Base-by-base conservation (phyloP, 1,140 invertebrate species). In the Helicoverpa armigera region DNA sequence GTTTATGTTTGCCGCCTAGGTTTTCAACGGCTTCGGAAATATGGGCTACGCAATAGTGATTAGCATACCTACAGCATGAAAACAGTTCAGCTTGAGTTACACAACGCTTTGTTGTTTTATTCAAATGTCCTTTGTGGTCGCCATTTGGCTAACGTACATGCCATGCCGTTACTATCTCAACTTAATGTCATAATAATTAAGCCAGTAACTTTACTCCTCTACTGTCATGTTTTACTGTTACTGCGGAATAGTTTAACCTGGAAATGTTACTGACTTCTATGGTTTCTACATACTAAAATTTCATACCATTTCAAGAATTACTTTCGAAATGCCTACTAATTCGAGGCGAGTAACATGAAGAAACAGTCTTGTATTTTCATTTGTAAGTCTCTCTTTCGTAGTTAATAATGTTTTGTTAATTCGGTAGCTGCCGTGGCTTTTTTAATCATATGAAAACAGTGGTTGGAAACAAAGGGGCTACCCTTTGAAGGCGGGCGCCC, bases 401-500 rank as follows among this genome's bases (percentile, higher is more conserved):
- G n/a, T 4, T 58, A 50, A 48, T 69, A 69, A 69, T 23, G 43
- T 50, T 69, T 69, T 69, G 43, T 69, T 69, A 69, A 69, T 50
- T 69, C 43, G 9, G 35, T 18, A 67, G 35, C 43, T 18, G 63
- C 35, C 67, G 53, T 29, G 23, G 67, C 14, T 70, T 67, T 67
- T 70, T 63, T 76, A 76, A 76, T 76, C 58, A 61, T 51, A 63
- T 76, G 43, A 76, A 76, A 76, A 76, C 43, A 76, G 43, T 61
- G 16, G 23, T 61, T 63, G 18, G 43, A 3, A 76, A 61, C 58
- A 72, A 72, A 72, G 73, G 73, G 18, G 58, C 11, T 43, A 51
- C 54, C 58, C 73, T 76, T 76, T 76, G 73, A 51, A 31, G 35
- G 43, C 48, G 73, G 63, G 73, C 58, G 16, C 48, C 63, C 48